Conservation (phyloP, 2,113 vertebrate species). For the Apus apus region DNA sequence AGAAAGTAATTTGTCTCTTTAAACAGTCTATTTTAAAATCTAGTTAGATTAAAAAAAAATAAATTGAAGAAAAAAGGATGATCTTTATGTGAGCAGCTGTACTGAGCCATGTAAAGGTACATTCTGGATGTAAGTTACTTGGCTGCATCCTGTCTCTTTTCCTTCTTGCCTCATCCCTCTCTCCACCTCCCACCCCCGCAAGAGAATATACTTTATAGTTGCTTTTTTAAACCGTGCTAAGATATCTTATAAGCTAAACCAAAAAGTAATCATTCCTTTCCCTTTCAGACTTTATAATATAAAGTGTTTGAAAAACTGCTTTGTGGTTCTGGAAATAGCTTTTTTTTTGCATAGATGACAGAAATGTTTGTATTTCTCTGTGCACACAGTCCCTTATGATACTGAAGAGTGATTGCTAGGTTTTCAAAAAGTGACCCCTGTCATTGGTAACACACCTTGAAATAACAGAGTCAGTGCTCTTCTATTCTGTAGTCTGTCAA, state of each 20-base stretch:
- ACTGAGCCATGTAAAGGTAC: neutral
- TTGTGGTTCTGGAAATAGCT: neutral
- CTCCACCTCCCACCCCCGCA: too few relatives aligned
- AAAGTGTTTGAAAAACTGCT: neutral
- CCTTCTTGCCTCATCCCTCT: neutral
- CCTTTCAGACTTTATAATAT: neutral
- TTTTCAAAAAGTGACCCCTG: neutral
- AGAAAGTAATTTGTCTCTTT: neutral
- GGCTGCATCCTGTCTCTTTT: neutral
- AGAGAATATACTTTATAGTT: neutral
- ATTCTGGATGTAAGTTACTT: neutral
- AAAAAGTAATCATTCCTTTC: neutral
- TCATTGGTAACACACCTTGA: neutral
- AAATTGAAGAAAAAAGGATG: neutral
- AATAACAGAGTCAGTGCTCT: neutral
- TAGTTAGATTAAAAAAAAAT: neutral
- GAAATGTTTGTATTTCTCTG: neutral
- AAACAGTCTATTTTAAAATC: neutral
- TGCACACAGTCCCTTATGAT: too few relatives aligned
- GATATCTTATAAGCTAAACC: neutral
- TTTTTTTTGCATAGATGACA: neutral
- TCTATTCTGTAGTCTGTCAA: neutral
- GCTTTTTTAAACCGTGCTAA: neutral
- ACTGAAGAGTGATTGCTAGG: neutral
- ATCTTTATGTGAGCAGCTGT: neutral